Percentiles rank a stretch among this genome's conserved stretches.
Evolutionary conservation across 2,113 vertebrate species (phyloP).

Genomic region (Petromus typicus): DNA sequence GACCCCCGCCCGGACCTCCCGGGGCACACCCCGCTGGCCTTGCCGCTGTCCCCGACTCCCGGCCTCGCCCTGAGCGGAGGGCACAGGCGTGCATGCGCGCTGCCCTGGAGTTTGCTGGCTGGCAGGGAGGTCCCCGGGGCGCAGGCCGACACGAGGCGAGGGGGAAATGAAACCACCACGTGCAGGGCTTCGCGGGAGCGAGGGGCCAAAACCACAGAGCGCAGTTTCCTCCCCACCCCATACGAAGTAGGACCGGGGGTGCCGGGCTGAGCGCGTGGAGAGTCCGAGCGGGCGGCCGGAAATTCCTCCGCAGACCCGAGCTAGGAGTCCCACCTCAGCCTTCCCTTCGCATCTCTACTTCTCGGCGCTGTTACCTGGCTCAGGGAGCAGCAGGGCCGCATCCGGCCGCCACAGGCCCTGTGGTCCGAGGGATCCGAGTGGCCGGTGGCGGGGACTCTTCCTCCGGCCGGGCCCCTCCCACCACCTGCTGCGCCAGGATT

Average conservation of each 20-base stretch:
- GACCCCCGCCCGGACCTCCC: too few species aligned
- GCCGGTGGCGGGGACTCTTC: not conserved
- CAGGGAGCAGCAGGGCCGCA: not conserved
- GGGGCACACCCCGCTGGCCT: too few species aligned
- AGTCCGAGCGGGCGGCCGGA: too few species aligned
- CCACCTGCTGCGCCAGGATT: not conserved
- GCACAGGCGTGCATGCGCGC: too few species aligned
- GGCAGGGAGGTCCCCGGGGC: too few species aligned
- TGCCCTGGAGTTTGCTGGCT: too few species aligned
- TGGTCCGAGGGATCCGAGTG: not conserved
- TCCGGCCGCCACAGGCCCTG: not conserved
- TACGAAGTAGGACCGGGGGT: too few species aligned
- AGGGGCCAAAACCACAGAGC: slow-evolving; percentile 12
- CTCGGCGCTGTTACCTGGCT: fast-evolving
- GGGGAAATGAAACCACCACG: slow-evolving; percentile 51
- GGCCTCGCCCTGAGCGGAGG: too few species aligned
- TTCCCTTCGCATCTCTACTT: not conserved
- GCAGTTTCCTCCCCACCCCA: not conserved
- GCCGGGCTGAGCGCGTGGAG: too few species aligned
- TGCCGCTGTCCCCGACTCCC: too few species aligned
- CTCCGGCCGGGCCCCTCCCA: not conserved
- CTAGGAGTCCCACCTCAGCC: too few species aligned
- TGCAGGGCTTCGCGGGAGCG: fast-evolving
- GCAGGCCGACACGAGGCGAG: fast-evolving
- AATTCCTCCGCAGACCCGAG: too few species aligned